phyloP scores from a whole-genome alignment of 2,888 invertebrate genomes.

The Epistrophe eligans region DNA sequence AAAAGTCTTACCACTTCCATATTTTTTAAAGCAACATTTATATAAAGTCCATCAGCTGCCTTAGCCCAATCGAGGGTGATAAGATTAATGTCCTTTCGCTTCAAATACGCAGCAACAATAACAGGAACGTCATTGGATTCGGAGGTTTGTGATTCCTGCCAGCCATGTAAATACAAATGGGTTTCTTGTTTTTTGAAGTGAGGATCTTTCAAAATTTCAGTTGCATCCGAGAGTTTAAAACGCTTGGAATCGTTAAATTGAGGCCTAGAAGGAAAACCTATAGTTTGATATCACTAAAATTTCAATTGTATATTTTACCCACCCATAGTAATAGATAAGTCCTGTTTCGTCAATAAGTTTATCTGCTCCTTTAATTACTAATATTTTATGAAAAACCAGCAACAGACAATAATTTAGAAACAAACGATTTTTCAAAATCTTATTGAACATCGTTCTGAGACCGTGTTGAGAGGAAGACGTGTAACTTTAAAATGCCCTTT shows the following conservation, averaged over 20 bases:
- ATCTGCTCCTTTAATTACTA: background rate
- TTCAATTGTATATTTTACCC: background rate
- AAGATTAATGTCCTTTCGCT: slow-evolving; percentile 75
- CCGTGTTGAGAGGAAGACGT: slow-evolving; percentile 3
- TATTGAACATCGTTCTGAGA: background rate
- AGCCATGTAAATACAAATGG: slow-evolving; percentile 85
- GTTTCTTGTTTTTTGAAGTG: slow-evolving; percentile 79
- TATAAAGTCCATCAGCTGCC: slow-evolving; percentile 43
- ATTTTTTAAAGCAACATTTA: slow-evolving; percentile 16
- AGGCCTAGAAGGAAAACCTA: slow-evolving; percentile 11
- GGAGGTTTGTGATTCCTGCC: slow-evolving; percentile 84
- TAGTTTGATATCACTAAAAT: background rate
- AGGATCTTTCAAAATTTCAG: slow-evolving; percentile 38
- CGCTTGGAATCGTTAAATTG: slow-evolving; percentile 9
- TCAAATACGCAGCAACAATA: slow-evolving; percentile 75
- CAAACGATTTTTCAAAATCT: slow-evolving; percentile 1
- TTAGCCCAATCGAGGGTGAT: slow-evolving; percentile 76
- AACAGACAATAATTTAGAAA: background rate
- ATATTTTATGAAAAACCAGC: background rate
- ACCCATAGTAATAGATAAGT: slow-evolving; percentile 59
- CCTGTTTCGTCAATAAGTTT: slow-evolving; percentile 5
- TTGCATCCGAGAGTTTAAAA: slow-evolving; percentile 48
- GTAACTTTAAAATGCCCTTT: background rate
- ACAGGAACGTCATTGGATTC: slow-evolving; percentile 84
- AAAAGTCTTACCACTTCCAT: slow-evolving; percentile 11